Conservation (phyloP, 1,140 invertebrate species). For the Drosophila pachea region DNA sequence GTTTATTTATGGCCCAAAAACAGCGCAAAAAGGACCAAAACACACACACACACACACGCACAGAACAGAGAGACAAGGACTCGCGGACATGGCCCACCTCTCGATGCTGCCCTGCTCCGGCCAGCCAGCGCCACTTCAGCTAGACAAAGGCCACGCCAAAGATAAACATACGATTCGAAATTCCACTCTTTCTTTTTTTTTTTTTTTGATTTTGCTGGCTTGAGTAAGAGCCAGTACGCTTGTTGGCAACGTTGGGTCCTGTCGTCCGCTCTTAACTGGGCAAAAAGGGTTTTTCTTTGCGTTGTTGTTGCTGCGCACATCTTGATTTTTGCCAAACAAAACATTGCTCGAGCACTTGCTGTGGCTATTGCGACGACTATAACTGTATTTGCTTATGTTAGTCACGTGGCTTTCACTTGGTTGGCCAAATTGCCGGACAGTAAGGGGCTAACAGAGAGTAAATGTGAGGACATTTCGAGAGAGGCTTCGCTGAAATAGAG, state of each 20-base stretch:
- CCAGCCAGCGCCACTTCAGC: constrained; percentile 55
- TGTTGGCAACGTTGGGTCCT: constrained; percentile 45
- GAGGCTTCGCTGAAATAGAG: not conserved
- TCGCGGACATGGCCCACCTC: no score
- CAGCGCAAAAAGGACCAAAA: constrained; percentile 67
- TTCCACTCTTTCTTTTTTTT: not conserved
- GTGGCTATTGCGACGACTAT: constrained; percentile 41
- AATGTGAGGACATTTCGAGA: constrained; percentile 10
- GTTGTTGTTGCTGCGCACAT: constrained; percentile 47
- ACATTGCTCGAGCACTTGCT: constrained; percentile 67
- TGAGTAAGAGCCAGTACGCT: constrained; percentile 33
- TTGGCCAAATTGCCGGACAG: constrained; percentile 66
- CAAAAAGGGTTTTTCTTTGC: constrained; percentile 32
- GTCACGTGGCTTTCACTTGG: constrained; percentile 69
- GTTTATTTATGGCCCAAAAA: constrained; percentile 72
- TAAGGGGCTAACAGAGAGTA: not conserved
- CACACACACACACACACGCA: constrained; percentile 18
- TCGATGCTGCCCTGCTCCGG: not conserved
- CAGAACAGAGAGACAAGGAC: no score
- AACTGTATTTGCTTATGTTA: constrained; percentile 75
- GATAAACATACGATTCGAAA: constrained; percentile 64
- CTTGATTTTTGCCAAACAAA: constrained; percentile 77
- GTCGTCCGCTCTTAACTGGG: constrained; percentile 34
- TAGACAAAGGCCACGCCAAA: constrained; percentile 70
- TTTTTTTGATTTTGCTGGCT: constrained; percentile 14